phyloP scores from a whole-genome alignment of 2,888 invertebrate genomes.

The Nesidiocoris tenuis region DNA sequence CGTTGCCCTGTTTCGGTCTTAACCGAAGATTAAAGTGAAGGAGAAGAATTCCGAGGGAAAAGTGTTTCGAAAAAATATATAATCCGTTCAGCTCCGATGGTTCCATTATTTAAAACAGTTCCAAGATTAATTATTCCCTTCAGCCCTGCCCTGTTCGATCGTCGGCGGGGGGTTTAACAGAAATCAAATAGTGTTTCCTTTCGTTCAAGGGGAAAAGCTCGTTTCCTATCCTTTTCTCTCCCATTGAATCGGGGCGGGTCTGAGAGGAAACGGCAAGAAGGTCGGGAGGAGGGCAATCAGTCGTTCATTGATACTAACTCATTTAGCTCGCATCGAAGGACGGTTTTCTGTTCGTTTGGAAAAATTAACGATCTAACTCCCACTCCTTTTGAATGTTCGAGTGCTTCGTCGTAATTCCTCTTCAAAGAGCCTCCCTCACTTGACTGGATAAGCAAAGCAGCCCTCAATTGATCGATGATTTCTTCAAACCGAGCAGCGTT shows the following conservation, averaged over 20 bases:
- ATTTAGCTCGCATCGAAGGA: conserved; percentile 17
- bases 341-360: neutral
- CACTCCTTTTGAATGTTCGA: neutral
- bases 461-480: too few relatives aligned
- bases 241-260: neutral
- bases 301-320: conserved; percentile 26
- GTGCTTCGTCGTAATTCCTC: neutral
- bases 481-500: too few relatives aligned
- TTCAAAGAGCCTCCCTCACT: neutral
- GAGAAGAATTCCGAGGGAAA: neutral
- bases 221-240: neutral
- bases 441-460: too few relatives aligned
- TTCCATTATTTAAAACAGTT: conserved; percentile 35
- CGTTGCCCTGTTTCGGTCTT: neutral
- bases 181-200: conserved; percentile 34
- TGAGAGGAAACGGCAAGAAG: conserved; percentile 1
- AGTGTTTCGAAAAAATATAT: conserved; percentile 14
- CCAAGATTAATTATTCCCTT: conserved; percentile 33
- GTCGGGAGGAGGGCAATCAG: conserved; percentile 23
- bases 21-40: neutral
- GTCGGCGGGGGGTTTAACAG: conserved; percentile 12
- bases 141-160: conserved; percentile 8
- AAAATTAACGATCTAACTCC: conserved; percentile 4
- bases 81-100: conserved; percentile 39
- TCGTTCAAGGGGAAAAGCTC: neutral